Evolutionary conservation across 2,113 vertebrate species (phyloP).

Genomic region (Platycercus adscitus): DNA sequence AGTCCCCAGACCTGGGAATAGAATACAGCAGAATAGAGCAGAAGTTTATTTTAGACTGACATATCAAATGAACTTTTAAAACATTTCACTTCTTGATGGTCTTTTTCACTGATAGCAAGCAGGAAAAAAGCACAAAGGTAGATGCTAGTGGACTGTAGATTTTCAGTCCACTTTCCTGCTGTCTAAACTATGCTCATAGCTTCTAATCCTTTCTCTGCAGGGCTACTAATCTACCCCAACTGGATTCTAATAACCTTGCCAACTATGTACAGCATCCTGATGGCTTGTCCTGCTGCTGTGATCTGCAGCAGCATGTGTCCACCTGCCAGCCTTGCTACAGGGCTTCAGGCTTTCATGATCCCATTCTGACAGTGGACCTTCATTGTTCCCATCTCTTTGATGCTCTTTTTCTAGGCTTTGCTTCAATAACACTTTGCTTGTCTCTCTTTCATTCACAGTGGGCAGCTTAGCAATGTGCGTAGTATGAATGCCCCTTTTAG

Average conservation of each 20-base stretch:
- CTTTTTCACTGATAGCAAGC: background rate
- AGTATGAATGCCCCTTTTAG: conserved; percentile 13
- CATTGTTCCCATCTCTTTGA: conserved; percentile 23
- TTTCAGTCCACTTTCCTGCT: background rate
- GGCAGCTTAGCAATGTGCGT: background rate
- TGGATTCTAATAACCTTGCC: conserved; percentile 42
- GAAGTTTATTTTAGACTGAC: background rate
- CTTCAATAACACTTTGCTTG: conserved; percentile 41
- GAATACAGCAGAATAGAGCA: background rate
- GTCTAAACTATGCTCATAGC: background rate
- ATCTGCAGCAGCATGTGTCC: conserved; percentile 36
- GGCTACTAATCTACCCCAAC: conserved; percentile 42
- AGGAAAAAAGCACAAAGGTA: background rate
- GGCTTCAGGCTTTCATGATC: conserved; percentile 29
- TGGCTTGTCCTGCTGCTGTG: conserved; percentile 23
- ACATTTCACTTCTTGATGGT: background rate
- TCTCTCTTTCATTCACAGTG: conserved; percentile 32
- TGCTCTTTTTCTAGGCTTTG: conserved; percentile 43
- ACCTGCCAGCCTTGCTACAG: conserved; percentile 37
- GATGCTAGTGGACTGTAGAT: background rate
- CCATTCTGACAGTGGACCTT: background rate
- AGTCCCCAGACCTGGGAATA: background rate
- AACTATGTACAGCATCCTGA: conserved; percentile 17
- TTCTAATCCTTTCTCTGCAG: conserved; percentile 47
- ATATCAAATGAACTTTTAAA: background rate